Base-by-base conservation (phyloP, 2,113 vertebrate species). In the Cettia cetti region DNA sequence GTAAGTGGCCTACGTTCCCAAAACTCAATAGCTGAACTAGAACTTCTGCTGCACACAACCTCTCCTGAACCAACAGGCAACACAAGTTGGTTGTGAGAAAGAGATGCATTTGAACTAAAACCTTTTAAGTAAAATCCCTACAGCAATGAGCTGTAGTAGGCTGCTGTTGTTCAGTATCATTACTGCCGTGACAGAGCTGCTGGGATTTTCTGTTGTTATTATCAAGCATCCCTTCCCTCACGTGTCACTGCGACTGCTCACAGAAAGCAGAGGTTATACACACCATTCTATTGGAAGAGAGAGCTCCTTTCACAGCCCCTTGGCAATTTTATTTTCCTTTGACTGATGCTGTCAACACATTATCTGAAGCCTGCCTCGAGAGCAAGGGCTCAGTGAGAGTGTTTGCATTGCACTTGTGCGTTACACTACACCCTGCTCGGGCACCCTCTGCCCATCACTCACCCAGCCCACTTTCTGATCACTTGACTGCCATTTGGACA, bases 361-460 rank as follows among this genome's bases (percentile, higher is more conserved):
- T 97, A 95, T 96, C 94, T 94, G 90, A 86, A 96, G 90, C 33
- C 90, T 75, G 86, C 79, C 85, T 94, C 14, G 0, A 88, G 88
- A 13, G 20, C 88, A 90, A 96, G 93, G 83, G 92, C 94, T 89
- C 1, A 1, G 77, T 47, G 83, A 96, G 92, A 89, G 89, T 91
- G 94, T 96, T 96, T 97, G 92, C 77, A 91, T 82, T 97, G 92
- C 96, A 94, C 95, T 95, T 96, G 95, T 81, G 91, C 49, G 9
- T 93, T 94, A 92, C 35, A 3, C 56, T 92, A 21, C 89, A 52
- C 64, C 91, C 94, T 22, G 72, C 69, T 57, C 0, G 45, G 94
- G 91, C 81, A 96, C 77, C 86, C 81, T 87, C 93, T 89, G 94
- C 69, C 80, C 81, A 61, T 95, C 95, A 92, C 94, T 97, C 94